These are phyloP conservation scores for Porites cylindrica DNA, from an alignment of 92 coral and sea anemone species.

Conservation along the genomic window DNA sequence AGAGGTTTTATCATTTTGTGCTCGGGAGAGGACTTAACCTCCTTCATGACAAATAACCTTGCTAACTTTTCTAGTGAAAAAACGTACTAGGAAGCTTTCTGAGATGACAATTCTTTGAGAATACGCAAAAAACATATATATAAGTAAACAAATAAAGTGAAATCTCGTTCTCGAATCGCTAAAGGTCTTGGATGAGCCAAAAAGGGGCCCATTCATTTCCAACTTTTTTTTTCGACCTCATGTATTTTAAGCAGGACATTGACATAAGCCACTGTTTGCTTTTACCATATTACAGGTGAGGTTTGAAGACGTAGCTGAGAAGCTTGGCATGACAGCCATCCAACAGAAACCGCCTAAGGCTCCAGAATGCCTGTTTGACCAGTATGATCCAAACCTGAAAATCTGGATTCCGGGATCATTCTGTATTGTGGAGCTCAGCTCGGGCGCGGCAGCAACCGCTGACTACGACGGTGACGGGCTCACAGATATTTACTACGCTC, in stretches of 20 bases:
- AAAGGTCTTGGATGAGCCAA: no score
- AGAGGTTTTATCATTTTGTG: no score
- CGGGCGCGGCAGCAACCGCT: conserved; percentile 92
- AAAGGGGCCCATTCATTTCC: neutral
- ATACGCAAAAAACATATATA: no score
- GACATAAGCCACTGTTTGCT: neutral
- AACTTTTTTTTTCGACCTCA: neutral
- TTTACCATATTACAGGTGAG: conserved; percentile 13
- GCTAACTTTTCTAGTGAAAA: no score
- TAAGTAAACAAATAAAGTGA: no score
- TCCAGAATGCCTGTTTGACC: conserved; percentile 98
- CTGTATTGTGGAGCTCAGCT: conserved; percentile 87
- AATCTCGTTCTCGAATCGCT: no score
- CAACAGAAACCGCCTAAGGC: conserved; percentile 91
- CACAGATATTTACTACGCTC: conserved; percentile 93
- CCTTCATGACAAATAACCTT: no score
- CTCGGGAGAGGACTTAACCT: no score
- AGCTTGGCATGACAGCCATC: conserved; percentile 86
- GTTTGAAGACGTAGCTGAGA: conserved; percentile 89
- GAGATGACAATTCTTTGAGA: no score
- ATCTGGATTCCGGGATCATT: conserved; percentile 98
- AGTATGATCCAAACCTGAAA: conserved; percentile 93
- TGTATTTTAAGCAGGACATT: neutral
- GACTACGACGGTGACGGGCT: conserved; percentile 98
- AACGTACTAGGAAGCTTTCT: no score